Evolutionary conservation across 2,113 vertebrate genomes (phyloP), one percentile per base, ranked within the genome.

Genomic region (Grallaria varia): DNA sequence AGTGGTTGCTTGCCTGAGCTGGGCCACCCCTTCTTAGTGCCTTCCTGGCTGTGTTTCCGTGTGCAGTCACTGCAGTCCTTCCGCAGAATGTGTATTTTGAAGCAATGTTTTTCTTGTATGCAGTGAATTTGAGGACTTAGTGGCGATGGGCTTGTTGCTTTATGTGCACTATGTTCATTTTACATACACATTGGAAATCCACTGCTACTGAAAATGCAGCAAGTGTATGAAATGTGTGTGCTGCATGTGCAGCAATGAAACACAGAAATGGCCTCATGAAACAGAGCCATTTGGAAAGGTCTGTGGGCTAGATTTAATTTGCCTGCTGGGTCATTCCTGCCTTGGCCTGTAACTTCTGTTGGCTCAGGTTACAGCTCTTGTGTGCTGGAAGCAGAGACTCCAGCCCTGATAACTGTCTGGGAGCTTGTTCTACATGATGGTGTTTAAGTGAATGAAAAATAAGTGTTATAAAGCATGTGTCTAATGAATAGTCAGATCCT

Each of bases 281-380:
- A 37, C 0, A 68, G 50, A 81, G 85, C 44, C 37, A 7, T 87
- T 95, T 76, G 96, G 87, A 94, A 88, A 73, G 87, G 90, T 85
- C 92, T 79, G 62, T 33, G 10, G 44, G 58, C 74, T 60, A 83
- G 71, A 73, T 93, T 79, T 68, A 35, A 62, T 96, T 96, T 97
- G 95, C 80, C 89, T 96, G 91, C 93, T 92, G 49, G 92, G 86
- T 96, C 95, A 96, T 97, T 95, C 64, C 64, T 93, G 93, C 87
- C 94, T 78, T 81, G 80, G 94, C 76, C 83, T 95, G 72, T 75
- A 78, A 50, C 89, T 95, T 59, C 60, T 87, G 2, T 50, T 92
- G 87, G 64, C 93, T 97, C 91, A 39, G 35, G 73, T 97, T 96
- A 95, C 95, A 93, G 86, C 49, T 71, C 64, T 63, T 23, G 72